Evolutionary conservation across 2,888 invertebrate genomes (phyloP), one percentile per base, ranked within the genome.

Genomic region (Ommatoiulus sabulosus): DNA sequence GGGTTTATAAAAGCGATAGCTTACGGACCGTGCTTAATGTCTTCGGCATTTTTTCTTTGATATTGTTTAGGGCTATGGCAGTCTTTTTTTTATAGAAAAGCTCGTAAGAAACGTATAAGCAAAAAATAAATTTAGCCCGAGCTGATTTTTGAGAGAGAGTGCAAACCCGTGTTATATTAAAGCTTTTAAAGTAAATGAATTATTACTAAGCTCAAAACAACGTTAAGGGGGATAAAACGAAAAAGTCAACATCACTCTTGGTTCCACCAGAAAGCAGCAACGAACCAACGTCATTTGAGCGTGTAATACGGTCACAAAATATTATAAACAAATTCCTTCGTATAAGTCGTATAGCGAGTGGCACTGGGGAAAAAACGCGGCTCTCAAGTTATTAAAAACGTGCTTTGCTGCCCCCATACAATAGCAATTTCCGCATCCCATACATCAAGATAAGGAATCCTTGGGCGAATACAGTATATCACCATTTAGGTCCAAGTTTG

Each of bases 151-250:
- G 80, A 20, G 80, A 80, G 80, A 72, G 63, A 80, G 80, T 80
- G 80, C 80, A 80, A 80, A 80, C 35, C 35, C 80, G 35, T 80
- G 80, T 80, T 80, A 80, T 80, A 80, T 80, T 80, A 80, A 80
- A 80, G 80, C 80, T 80, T 80, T 80, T 80, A 80, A 80, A 80
- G 80, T 80, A 80, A 80, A 80, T 80, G 80, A 80, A 80, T 80
- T 80, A 80, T 80, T 80, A 80, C 80, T 80, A 80, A 80, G 80
- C 80, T 35, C 80, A 24, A 80, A 80, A 80, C 20, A 80, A 80
- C 24, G 80, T 80, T 80, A 80, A 80, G 80, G 80, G 24, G 80
- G 35, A 80, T 80, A 80, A 20, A 80, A 80, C 80, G 80, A 35
- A 80, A 80, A 80, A 80, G 80, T 80, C 80, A 80, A 80, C 80